These are phyloP conservation scores for Caenorhabditis brenneri DNA, from an alignment of 1,140 invertebrate genomes.

Conservation along the genomic window DNA sequence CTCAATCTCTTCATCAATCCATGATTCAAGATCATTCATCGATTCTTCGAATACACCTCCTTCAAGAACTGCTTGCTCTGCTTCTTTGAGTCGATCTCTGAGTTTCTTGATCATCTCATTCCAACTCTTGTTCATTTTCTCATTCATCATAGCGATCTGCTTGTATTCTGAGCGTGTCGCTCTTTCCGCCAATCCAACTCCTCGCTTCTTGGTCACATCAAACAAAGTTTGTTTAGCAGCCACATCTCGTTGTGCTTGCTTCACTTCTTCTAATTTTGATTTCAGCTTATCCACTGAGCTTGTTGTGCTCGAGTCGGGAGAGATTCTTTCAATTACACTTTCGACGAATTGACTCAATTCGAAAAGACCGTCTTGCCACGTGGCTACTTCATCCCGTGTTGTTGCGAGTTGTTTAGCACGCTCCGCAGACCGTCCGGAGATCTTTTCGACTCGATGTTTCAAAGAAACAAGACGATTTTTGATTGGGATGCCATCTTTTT, in stretches of 20 bases:
- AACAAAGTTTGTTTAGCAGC: slow-evolving; percentile 32
- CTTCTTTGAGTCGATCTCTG: slow-evolving; percentile 74
- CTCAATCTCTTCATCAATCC: slow-evolving; percentile 41
- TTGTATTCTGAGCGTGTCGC: slow-evolving; percentile 39
- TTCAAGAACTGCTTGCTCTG: slow-evolving; percentile 73
- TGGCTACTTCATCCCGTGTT: slow-evolving; percentile 31
- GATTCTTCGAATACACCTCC: slow-evolving; percentile 49
- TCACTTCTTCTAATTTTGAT: slow-evolving; percentile 26
- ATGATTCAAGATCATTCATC: slow-evolving; percentile 47
- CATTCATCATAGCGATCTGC: slow-evolving; percentile 44
- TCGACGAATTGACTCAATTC: slow-evolving; percentile 38
- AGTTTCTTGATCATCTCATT: slow-evolving; percentile 7
- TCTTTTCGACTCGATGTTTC: slow-evolving; percentile 95
- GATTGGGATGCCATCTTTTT: slow-evolving; percentile 97
- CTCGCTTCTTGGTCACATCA: slow-evolving; percentile 50
- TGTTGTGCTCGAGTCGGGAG: background rate
- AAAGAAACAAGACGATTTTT: slow-evolving; percentile 96
- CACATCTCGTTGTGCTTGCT: slow-evolving; percentile 13
- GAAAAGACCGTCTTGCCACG: slow-evolving; percentile 46
- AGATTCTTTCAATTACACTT: slow-evolving; percentile 5
- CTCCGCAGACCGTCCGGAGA: slow-evolving; percentile 72
- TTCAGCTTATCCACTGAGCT: slow-evolving; percentile 47
- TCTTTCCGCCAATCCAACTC: slow-evolving; percentile 14
- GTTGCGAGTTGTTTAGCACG: slow-evolving; percentile 48
- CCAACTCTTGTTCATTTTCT: slow-evolving; percentile 44